Evolutionary conservation across 2,113 vertebrate species (phyloP), one percentile per base, ranked within the genome.

Genomic region (Conger conger): DNA sequence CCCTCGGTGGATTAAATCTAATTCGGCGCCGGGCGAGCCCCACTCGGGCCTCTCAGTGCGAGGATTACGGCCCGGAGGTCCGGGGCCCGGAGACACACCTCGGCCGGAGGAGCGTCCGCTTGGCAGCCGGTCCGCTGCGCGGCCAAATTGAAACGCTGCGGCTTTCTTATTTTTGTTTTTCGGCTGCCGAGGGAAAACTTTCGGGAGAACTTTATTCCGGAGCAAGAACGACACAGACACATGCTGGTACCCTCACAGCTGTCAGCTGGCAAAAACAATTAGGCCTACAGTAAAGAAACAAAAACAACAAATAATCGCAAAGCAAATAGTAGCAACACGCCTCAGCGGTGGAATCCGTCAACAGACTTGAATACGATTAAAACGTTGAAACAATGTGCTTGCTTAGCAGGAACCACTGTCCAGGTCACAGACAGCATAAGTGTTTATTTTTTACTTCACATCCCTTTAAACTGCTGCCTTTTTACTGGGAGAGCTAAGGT

Each of bases 1-100:
- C 36, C 2, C n/a, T n/a, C n/a, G n/a, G 7, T 82, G 54, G 78
- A 68, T 78, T 45, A 83, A 57, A 84, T 84, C 50, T n/a, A 33
- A 27, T 17, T 57, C 83, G 27, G 50, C 53, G n/a, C 83, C 23
- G 73, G 0, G 38, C 27, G 42, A 30, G 35, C 9, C 27, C 27
- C 42, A 33, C 38, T 45, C 50, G 73, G 40, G 50, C 73, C 68
- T 84, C 36, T 77, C 83, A 84, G 78, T 76, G 53, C n/a, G 42
- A 45, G 15, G 68, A 53, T 78, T 84, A 84, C 7, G 42, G 73
- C 42, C 18, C 33, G 68, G 38, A 45, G 73, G 42, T 77, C 40
- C 50, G 40, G 40, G 17, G 81, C 81, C 40, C 27, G 35, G 40
- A 38, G 57, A 82, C 42, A 73, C 37, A 73, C 63, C 81, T 40